A percentile compares a stretch with the other conserved stretches of the same genome.
Evolutionary conservation across 2,888 invertebrate genomes (phyloP).

Genomic region (Ectemnius cavifrons): DNA sequence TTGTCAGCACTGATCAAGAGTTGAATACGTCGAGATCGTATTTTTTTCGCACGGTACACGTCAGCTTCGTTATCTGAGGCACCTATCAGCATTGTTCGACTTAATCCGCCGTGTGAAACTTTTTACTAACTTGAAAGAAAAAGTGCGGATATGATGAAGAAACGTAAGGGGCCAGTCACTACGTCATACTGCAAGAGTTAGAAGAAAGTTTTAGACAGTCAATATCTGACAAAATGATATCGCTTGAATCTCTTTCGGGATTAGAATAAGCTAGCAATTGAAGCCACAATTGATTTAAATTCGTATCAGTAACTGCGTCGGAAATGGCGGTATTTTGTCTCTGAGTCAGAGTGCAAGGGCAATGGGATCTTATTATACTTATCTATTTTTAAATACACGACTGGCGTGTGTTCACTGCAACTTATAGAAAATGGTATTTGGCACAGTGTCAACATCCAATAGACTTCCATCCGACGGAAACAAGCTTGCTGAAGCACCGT

Average conservation of each 20-base stretch:
- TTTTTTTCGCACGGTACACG: too few relatives aligned
- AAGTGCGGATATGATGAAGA: slow-evolving; percentile 46
- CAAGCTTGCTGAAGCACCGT: too few relatives aligned
- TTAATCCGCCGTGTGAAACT: slow-evolving; percentile 26
- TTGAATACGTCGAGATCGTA: too few relatives aligned
- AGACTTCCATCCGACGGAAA: too few relatives aligned
- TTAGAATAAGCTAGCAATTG: too few relatives aligned
- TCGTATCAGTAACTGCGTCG: not conserved
- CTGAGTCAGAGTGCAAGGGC: not conserved
- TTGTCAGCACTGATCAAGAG: too few relatives aligned
- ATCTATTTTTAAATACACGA: not conserved
- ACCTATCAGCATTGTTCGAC: not conserved
- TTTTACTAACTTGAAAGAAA: slow-evolving; percentile 21
- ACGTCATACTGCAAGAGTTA: too few relatives aligned
- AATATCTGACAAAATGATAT: too few relatives aligned
- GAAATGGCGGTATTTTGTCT: not conserved
- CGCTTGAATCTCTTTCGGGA: too few relatives aligned
- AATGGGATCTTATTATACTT: not conserved
- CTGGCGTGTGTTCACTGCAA: too few relatives aligned
- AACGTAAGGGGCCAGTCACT: slow-evolving; percentile 36
- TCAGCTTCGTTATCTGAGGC: too few relatives aligned
- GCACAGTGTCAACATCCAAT: slow-evolving; percentile 7
- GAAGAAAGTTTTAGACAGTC: too few relatives aligned
- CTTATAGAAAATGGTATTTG: slow-evolving; percentile 32
- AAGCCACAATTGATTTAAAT: not conserved